Conservation (phyloP, 2,888 invertebrate species). For the Meganola albula region DNA sequence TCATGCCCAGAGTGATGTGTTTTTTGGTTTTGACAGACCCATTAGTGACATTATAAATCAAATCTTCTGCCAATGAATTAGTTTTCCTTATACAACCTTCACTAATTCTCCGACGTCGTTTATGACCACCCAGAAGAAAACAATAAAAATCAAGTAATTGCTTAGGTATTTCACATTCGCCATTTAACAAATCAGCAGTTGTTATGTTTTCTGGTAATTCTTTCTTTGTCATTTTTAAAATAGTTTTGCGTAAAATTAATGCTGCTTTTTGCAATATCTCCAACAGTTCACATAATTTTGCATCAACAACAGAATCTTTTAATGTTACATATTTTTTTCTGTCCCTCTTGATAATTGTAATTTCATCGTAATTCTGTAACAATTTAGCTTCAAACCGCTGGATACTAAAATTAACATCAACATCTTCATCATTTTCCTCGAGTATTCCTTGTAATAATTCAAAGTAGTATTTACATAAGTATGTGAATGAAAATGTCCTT, state of each 20-base stretch:
- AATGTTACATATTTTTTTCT: constrained; percentile 4
- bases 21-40: constrained; percentile 23
- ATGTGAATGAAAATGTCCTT: background rate
- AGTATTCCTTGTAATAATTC: background rate
- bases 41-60: constrained; percentile 2
- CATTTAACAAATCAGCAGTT: constrained; percentile 3
- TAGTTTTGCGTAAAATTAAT: constrained; percentile 2
- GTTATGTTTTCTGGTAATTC: background rate
- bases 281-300: constrained; percentile 4
- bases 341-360: constrained; percentile 4
- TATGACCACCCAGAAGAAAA: background rate
- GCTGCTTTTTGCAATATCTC: constrained; percentile 3
- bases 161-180: constrained; percentile 10
- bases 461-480: background rate
- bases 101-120: background rate
- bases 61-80: constrained; percentile 1
- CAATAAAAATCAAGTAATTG: constrained; percentile 4
- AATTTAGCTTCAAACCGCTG: constrained; percentile 3
- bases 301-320: constrained; percentile 4
- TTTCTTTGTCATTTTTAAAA: constrained; percentile 4
- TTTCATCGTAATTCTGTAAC: constrained; percentile 3
- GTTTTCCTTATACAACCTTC: background rate
- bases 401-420: background rate
- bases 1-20: constrained; percentile 26
- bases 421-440: background rate